A percentile compares a stretch with the other conserved stretches of the same genome.
These are phyloP conservation scores for Ctenoplectra terminalis DNA, from an alignment of 1,140 invertebrate genomes.

Conservation along the genomic window DNA sequence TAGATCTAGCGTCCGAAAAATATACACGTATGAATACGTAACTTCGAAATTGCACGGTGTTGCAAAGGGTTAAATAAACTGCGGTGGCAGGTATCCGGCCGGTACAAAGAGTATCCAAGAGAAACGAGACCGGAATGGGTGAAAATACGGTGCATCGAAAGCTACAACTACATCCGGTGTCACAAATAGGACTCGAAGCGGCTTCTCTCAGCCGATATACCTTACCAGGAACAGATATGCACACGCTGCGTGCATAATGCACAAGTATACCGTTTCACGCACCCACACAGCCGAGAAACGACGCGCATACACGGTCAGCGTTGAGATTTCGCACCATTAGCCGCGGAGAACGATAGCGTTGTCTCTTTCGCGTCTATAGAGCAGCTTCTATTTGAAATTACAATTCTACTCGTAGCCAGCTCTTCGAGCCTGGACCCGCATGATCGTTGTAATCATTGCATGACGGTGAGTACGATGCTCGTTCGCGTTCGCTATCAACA, in stretches of 20 bases:
- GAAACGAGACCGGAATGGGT: neutral
- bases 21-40: too few species aligned
- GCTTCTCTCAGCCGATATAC: conserved; percentile 19
- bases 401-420: conserved; percentile 9
- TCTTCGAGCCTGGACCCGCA: neutral
- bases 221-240: conserved; percentile 28
- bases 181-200: conserved; percentile 1
- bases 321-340: conserved; percentile 43
- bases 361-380: conserved; percentile 38
- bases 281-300: neutral
- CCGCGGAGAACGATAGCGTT: conserved; percentile 14
- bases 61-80: too few species aligned
- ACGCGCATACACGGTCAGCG: neutral
- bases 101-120: neutral
- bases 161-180: conserved; percentile 7
- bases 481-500: neutral
- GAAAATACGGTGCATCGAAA: neutral
- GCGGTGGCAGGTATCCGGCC: too few species aligned
- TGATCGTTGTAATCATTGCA: conserved; percentile 28
- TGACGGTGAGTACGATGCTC: neutral
- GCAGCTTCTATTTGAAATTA: conserved; percentile 40
- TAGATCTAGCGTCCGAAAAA: too few species aligned
- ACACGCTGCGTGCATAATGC: conserved; percentile 33
- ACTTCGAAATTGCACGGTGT: too few species aligned
- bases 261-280: conserved; percentile 30